A percentile compares a stretch with the other conserved stretches of the same genome.
Conservation (phyloP, 2,113 vertebrate species). For the Aspiorhynchus laticeps region DNA sequence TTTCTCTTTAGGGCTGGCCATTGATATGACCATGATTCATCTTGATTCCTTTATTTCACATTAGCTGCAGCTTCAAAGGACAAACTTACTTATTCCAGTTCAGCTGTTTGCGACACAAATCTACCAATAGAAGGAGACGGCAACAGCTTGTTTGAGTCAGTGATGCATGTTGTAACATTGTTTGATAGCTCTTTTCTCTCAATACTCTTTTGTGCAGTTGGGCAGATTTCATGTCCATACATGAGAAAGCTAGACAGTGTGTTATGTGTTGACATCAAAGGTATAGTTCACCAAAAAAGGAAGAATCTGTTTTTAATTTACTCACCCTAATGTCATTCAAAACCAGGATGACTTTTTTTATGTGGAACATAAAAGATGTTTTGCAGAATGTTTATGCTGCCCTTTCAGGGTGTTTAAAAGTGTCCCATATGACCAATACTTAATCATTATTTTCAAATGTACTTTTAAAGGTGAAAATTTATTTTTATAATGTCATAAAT, state of each 20-base stretch:
- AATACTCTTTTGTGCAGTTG: background rate
- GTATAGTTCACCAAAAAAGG: background rate
- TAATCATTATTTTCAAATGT: too few relatives aligned
- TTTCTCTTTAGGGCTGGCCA: slow-evolving; percentile 54
- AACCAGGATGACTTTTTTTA: background rate
- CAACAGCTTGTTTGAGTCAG: background rate
- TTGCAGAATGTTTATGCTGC: background rate
- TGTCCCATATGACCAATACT: too few relatives aligned
- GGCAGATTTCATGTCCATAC: background rate
- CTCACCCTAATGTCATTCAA: background rate
- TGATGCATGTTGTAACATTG: background rate
- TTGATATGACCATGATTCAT: slow-evolving; percentile 57
- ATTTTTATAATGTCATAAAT: too few relatives aligned
- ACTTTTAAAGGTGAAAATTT: too few relatives aligned
- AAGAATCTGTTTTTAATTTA: background rate
- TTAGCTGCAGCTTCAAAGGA: slow-evolving; percentile 59
- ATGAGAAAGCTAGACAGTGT: background rate
- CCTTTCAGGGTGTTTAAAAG: background rate
- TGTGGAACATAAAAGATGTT: background rate
- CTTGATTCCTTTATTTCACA: slow-evolving; percentile 53
- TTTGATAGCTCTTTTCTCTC: background rate
- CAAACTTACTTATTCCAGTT: slow-evolving; percentile 14
- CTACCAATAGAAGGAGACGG: slow-evolving; percentile 15
- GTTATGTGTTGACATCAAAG: background rate
- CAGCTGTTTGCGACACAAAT: slow-evolving; percentile 52